A percentile compares a stretch with the other conserved stretches of the same genome.
phyloP scores from a whole-genome alignment of 2,797 vertebrate genomes.

The Muscicapa comitata region DNA sequence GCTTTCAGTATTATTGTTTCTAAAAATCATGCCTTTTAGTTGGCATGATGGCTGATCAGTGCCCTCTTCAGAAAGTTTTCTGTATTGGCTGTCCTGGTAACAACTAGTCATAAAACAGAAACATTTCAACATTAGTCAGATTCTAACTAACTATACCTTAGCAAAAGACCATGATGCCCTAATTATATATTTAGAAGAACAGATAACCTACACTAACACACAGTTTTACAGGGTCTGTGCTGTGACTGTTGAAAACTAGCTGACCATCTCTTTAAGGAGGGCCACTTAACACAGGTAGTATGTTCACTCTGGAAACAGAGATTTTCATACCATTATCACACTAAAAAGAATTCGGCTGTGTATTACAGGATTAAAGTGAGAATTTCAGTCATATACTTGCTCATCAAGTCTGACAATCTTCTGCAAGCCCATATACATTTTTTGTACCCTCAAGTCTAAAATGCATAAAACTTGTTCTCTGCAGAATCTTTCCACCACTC shows the following conservation, averaged over 20 bases:
- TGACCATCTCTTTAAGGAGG: neutral
- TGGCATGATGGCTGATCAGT: neutral
- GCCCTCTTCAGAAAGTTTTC: slow-evolving; percentile 20
- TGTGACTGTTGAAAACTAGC: neutral
- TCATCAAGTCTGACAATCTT: neutral
- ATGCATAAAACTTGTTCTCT: neutral
- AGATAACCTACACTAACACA: neutral
- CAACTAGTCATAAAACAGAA: neutral
- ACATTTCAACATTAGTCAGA: neutral
- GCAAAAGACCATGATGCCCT: neutral
- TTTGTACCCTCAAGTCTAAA: neutral
- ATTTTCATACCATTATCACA: neutral
- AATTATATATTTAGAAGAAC: neutral
- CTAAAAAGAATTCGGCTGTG: neutral
- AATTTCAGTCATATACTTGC: neutral
- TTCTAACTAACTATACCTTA: neutral
- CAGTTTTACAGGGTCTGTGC: neutral
- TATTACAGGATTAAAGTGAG: neutral
- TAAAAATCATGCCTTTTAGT: neutral
- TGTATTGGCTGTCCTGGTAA: neutral
- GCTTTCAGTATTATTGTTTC: neutral
- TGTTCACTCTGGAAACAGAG: neutral
- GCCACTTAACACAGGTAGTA: neutral
- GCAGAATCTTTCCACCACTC: neutral
- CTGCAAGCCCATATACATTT: neutral